Conservation (phyloP, 2,113 vertebrate genomes). For the Silurus glanis region DNA sequence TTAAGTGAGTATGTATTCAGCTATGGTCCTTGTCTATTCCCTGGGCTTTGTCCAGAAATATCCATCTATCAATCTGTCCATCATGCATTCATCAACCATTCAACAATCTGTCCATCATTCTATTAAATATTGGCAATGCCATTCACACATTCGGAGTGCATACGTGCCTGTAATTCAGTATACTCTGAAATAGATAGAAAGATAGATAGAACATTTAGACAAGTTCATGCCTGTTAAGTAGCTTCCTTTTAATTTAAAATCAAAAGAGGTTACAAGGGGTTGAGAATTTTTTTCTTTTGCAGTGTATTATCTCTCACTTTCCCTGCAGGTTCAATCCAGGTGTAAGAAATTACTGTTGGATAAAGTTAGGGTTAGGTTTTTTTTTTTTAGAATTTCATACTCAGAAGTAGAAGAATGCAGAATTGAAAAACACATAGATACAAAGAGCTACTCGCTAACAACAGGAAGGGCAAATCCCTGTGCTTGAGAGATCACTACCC, state of each 20-base stretch:
- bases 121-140: background rate
- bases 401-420: background rate
- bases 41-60: slow-evolving; percentile 42
- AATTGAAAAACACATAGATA: background rate
- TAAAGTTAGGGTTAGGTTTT: too few species aligned
- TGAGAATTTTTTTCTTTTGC: background rate
- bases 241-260: background rate
- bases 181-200: background rate
- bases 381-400: background rate
- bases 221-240: background rate
- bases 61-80: slow-evolving; percentile 35
- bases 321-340: background rate
- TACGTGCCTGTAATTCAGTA: background rate
- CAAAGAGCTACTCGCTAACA: background rate
- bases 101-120: slow-evolving; percentile 9
- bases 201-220: background rate
- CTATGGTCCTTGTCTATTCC: background rate
- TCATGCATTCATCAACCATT: background rate
- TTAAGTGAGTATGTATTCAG: slow-evolving; percentile 9
- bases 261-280: background rate
- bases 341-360: background rate
- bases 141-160: background rate
- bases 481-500: background rate
- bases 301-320: background rate
- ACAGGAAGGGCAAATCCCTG: background rate